Evolutionary conservation across 2,113 vertebrate species (phyloP), one percentile per base, ranked within the genome.

Genomic region (Eurystomus gularis): DNA sequence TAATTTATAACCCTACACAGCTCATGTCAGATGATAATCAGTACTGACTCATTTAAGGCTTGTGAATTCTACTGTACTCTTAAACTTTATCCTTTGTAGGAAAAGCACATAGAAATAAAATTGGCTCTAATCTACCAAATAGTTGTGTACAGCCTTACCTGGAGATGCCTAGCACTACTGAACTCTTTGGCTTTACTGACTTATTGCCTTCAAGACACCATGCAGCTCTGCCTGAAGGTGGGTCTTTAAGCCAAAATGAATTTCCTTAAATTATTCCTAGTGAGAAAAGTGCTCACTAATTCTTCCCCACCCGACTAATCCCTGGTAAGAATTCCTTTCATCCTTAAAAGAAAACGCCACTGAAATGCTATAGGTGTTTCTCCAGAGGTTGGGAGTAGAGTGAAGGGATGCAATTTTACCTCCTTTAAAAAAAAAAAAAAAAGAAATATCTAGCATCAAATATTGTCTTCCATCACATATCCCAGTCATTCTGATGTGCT

Each of bases 91-190:
- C 42, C 11, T 86, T 29, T 81, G 71, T 71, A 58, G 60, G 17
- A 73, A 85, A 93, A 94, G n/a, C 76, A 60, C 3, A 21, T 39
- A 91, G n/a, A n/a, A 92, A 95, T 91, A 86, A 95, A 79, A 58
- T 73, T 80, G 28, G 39, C 13, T 62, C 33, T 70, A 24, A 11
- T 46, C 46, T 87, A 39, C 21, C 28, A 11, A 29, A 4, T 26
- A 62, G 28, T 33, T 49, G 29, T 4, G 11, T 26, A n/a, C 24
- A 51, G 5, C 25, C 48, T 81, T 69, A 77, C 26, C 58, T 73
- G 37, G 24, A 58, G n/a, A 37, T 48, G 18, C 46, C 48, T 52
- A 69, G 26, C 29, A 68, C 37, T 82, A 23, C 21, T 71, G 40
- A 79, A 57, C 18, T 81, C 49, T 70, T 75, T 51, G 25, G 8